These are phyloP conservation scores for Anoplolepis gracilipes DNA, from an alignment of 1,140 invertebrate species.

Conservation along the genomic window DNA sequence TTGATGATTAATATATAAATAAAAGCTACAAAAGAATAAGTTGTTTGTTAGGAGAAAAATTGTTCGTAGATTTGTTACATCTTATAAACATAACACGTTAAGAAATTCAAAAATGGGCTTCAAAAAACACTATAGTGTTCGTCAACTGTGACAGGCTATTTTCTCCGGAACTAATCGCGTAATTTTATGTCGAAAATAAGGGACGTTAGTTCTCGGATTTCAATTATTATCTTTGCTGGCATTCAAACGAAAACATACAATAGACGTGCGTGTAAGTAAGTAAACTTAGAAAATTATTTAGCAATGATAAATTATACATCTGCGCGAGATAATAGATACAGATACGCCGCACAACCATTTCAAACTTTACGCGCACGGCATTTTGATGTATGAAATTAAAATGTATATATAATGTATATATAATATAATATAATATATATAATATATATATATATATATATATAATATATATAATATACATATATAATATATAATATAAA, in stretches of 20 bases:
- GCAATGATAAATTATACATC: conserved; percentile 27
- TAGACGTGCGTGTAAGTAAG: conserved; percentile 40
- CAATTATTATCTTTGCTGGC: conserved; percentile 36
- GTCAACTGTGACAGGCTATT: conserved; percentile 24
- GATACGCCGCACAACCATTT: neutral
- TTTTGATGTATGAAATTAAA: neutral
- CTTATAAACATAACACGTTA: conserved; percentile 7
- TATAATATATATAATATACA: no score
- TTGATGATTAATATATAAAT: neutral
- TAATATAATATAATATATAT: no score
- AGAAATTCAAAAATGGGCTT: conserved; percentile 18
- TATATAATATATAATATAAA: no score
- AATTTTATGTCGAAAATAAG: conserved; percentile 52
- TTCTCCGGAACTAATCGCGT: no score
- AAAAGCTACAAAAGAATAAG: neutral
- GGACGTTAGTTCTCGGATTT: conserved; percentile 22
- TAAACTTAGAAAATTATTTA: conserved; percentile 61
- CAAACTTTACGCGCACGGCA: conserved; percentile 17
- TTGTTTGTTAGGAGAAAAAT: neutral
- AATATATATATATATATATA: no score
- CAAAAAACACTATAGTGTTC: neutral
- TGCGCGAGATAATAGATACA: conserved; percentile 20
- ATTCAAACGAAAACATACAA: neutral
- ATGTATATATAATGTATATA: no score
- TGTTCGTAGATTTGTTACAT: neutral